A percentile compares a stretch with the other conserved stretches of the same genome.
Evolutionary conservation across 92 coral and sea anemone genomes (phyloP).

Genomic region (Zoanthus sansibaricus): DNA sequence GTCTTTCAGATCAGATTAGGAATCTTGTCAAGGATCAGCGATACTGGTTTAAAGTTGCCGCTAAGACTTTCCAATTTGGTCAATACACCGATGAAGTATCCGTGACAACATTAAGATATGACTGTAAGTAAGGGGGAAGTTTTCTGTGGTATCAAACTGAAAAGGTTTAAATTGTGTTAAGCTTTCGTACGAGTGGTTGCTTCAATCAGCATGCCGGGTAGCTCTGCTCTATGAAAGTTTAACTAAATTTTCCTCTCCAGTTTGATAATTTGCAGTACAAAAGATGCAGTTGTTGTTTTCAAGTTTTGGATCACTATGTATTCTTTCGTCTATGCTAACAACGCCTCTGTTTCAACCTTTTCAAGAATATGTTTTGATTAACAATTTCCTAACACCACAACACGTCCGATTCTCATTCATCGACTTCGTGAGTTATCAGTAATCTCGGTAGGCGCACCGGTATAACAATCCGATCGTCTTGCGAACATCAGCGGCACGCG

Average conservation of each 20-base stretch:
- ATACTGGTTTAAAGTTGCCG: constrained; percentile 94
- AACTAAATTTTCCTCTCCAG: constrained; percentile 5
- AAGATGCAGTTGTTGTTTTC: constrained; percentile 13
- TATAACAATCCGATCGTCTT: not conserved
- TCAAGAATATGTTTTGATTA: constrained; percentile 1
- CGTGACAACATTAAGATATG: constrained; percentile 75
- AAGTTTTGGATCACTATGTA: not conserved
- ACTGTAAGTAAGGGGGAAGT: constrained; percentile 76
- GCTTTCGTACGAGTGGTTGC: constrained; percentile 29
- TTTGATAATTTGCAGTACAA: not conserved
- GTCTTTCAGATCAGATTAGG: constrained; percentile 56
- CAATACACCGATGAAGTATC: constrained; percentile 68
- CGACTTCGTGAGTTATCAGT: not conserved
- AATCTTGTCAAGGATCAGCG: constrained; percentile 68
- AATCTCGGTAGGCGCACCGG: not conserved
- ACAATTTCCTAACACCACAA: not conserved
- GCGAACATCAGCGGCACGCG: constrained; percentile 23
- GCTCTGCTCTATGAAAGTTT: constrained; percentile 31
- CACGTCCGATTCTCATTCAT: not conserved
- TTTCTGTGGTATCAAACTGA: constrained; percentile 15
- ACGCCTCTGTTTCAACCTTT: not conserved
- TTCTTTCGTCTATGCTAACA: constrained; percentile 8
- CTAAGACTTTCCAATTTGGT: constrained; percentile 76
- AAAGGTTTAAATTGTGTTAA: constrained; percentile 2
- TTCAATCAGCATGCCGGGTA: constrained; percentile 31